phyloP scores from a whole-genome alignment of 2,113 vertebrate genomes.

The Solenodon paradoxus region DNA sequence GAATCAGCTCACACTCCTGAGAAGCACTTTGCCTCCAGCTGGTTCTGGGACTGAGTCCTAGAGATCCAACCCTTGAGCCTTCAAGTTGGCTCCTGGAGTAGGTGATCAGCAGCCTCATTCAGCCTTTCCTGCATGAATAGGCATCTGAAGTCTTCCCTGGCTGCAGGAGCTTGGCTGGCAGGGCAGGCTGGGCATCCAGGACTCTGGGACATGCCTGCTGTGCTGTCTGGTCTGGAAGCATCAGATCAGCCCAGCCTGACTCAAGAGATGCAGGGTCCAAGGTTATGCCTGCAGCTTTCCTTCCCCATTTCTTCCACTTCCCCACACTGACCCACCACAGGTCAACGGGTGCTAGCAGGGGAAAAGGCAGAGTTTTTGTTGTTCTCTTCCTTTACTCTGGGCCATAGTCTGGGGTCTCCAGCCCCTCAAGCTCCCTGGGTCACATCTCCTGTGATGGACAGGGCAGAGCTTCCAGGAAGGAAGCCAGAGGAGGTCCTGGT shows the following conservation, averaged over 20 bases:
- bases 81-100: not conserved
- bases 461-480: not conserved
- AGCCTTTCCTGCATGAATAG: not conserved
- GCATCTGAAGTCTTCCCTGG: not conserved
- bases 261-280: not conserved
- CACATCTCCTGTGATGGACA: not conserved
- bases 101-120: not conserved
- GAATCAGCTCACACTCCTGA: not conserved
- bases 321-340: fast-evolving
- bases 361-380: not conserved
- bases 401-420: not conserved
- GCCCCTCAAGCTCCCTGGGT: not conserved
- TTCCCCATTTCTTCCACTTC: not conserved
- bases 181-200: not conserved
- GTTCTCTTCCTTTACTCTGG: not conserved
- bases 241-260: not conserved
- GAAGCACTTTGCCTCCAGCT: not conserved
- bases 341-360: too few species aligned
- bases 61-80: not conserved
- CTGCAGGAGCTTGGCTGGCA: not conserved
- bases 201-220: not conserved
- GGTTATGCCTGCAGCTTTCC: not conserved
- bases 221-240: not conserved
- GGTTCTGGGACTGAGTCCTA: not conserved
- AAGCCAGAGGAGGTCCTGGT: not conserved